phyloP scores from a whole-genome alignment of 92 coral and sea anemone species.

The Zoanthus sansibaricus region DNA sequence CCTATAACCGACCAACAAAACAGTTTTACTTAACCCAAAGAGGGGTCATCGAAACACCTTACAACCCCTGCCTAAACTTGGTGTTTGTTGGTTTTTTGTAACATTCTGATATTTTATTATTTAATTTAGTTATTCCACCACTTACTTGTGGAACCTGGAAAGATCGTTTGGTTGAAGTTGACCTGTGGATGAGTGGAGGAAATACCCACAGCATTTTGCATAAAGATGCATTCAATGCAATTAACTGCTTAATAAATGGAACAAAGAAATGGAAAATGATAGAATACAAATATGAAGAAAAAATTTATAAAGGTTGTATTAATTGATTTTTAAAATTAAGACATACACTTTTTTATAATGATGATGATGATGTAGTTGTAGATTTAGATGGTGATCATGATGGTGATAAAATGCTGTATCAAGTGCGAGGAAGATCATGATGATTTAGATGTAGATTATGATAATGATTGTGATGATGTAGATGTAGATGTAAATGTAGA shows the following conservation, averaged over 20 bases:
- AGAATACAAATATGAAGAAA: conserved; percentile 31
- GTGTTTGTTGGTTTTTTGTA: no score
- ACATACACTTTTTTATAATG: neutral
- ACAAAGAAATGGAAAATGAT: conserved; percentile 41
- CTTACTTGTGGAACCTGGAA: conserved; percentile 41
- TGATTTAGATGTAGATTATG: no score
- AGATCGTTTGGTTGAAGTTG: conserved; percentile 29
- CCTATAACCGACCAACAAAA: no score
- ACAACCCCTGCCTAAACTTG: no score
- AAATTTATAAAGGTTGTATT: conserved; percentile 29
- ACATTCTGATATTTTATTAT: no score
- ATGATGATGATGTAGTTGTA: no score
- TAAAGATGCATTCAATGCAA: conserved; percentile 39
- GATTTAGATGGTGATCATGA: no score
- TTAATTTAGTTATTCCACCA: conserved; percentile 16
- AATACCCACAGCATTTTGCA: conserved; percentile 29
- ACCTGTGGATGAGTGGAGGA: conserved; percentile 42
- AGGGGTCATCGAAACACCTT: no score
- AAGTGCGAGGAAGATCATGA: neutral
- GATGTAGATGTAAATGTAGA: no score
- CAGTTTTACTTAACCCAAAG: no score
- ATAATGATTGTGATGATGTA: no score
- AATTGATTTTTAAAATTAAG: neutral
- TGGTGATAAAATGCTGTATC: no score
- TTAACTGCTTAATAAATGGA: conserved; percentile 33